A percentile compares a stretch with the other conserved stretches of the same genome.
These are phyloP conservation scores for Argyrosomus japonicus DNA, from an alignment of 2,113 vertebrate genomes.

Conservation along the genomic window DNA sequence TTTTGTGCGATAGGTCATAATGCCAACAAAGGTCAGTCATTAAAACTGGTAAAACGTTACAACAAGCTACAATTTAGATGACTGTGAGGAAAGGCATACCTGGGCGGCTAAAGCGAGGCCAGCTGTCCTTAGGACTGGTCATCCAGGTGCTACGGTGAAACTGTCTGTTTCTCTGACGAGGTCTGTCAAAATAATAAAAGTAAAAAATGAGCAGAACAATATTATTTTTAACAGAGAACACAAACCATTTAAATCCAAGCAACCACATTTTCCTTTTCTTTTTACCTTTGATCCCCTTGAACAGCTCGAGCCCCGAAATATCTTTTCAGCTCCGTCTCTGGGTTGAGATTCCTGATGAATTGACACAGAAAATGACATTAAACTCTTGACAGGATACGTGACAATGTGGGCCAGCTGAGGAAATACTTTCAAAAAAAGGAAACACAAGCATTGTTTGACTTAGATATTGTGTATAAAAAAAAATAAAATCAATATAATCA, in stretches of 20 bases:
- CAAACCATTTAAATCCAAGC: not conserved
- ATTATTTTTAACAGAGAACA: not conserved
- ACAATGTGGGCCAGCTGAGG: not conserved
- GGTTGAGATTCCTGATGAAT: slow-evolving; percentile 91
- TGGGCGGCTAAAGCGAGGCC: slow-evolving; percentile 95
- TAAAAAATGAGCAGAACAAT: not conserved
- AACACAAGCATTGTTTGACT: not conserved
- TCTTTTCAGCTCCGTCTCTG: slow-evolving; percentile 96
- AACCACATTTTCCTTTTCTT: slow-evolving; percentile 68
- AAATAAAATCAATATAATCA: no score
- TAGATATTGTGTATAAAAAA: not conserved
- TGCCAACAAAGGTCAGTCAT: not conserved
- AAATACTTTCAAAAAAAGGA: not conserved
- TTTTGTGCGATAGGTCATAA: not conserved
- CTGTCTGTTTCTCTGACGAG: slow-evolving; percentile 90
- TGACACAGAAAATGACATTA: slow-evolving; percentile 8
- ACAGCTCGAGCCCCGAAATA: slow-evolving; percentile 97
- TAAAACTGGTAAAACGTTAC: not conserved
- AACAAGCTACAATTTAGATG: not conserved
- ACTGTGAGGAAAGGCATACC: slow-evolving; percentile 79
- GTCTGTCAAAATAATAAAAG: slow-evolving; percentile 75
- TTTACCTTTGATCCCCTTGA: slow-evolving; percentile 94
- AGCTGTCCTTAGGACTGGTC: slow-evolving; percentile 90
- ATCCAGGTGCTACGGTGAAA: slow-evolving; percentile 93
- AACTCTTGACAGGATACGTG: not conserved